Base-by-base conservation (phyloP, 2,113 vertebrate genomes). In the Abramis brama region DNA sequence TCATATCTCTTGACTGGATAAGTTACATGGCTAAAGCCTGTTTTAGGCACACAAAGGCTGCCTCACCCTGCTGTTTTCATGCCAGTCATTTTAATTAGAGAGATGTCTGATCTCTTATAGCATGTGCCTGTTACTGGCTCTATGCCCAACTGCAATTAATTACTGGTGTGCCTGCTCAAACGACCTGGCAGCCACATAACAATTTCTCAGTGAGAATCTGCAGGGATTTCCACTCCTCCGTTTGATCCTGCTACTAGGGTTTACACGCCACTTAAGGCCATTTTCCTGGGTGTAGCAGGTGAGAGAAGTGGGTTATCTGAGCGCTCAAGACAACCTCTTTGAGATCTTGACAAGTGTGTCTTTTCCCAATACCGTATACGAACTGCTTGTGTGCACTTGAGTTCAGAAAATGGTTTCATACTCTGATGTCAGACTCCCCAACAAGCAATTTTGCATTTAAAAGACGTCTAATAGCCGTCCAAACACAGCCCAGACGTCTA, bases 111-210 rank as follows among this genome's bases (percentile, higher is more conserved):
- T 79, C 70, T 60, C 55, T 21, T 86, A 27, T 27, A 52, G 85
- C 78, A 36, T 62, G 85, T 75, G 85, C 25, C 85, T 19, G 43
- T 82, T 71, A 47, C 52, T 74, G 85, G 85, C 85, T 15, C 39
- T 19, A 21, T 33, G 66, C 85, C 78, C 57, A 62, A 73, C 27
- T 81, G 55, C 68, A 82, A 70, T 86, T 82, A 86, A 86, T 86
- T 64, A 82, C 85, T 50, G 10, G 43, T 73, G 68, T 81, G 78
- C 68, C 47, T 21, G 25, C 78, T 74, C 43, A 73, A 86, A 78
- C 6, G 75, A 64, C 68, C 47, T 52, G 84, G 30, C 60, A 55
- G 62, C 62, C 50, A 64, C 62, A 50, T 50, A 78, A 70, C 68
- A 36, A 52, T 79, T 78, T 75, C 39, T 57, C 52, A 59, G 33